Evolutionary conservation across 2,888 invertebrate genomes (phyloP).

Genomic region (Elmis aenea): DNA sequence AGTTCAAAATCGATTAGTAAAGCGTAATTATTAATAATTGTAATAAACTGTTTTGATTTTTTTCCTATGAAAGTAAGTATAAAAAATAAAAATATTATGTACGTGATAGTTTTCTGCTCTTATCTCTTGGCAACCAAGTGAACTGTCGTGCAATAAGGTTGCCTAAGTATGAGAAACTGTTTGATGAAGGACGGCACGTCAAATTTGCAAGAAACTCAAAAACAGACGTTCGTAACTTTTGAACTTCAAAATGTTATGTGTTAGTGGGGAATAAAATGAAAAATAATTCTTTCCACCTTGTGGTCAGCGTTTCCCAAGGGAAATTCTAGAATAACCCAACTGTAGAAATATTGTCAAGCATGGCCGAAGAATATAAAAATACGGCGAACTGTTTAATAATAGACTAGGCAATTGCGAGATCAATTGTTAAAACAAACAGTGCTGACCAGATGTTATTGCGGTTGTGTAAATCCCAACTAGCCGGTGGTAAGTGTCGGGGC

Average conservation of each 20-base stretch:
- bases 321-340: constrained; percentile 34
- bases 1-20: too few species aligned
- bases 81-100: too few species aligned
- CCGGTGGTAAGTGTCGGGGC: constrained; percentile 36
- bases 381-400: constrained; percentile 33
- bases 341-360: constrained; percentile 34
- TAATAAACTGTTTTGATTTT: too few species aligned
- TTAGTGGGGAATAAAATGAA: constrained; percentile 26
- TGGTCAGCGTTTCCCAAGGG: constrained; percentile 31
- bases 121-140: too few species aligned
- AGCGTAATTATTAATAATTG: too few species aligned
- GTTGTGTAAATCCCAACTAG: constrained; percentile 40
- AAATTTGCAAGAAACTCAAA: too few species aligned
- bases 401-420: constrained; percentile 34
- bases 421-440: constrained; percentile 40
- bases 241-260: constrained; percentile 7
- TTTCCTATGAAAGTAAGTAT: too few species aligned
- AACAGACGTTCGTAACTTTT: too few species aligned
- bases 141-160: too few species aligned
- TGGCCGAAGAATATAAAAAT: constrained; percentile 35
- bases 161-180: too few species aligned
- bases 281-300: constrained; percentile 33
- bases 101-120: too few species aligned
- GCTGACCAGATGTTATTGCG: constrained; percentile 36
- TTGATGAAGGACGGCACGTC: too few species aligned